A percentile compares a stretch with the other conserved stretches of the same genome.
Evolutionary conservation across 2,888 invertebrate species (phyloP).

Genomic region (Hecatera dysodea): DNA sequence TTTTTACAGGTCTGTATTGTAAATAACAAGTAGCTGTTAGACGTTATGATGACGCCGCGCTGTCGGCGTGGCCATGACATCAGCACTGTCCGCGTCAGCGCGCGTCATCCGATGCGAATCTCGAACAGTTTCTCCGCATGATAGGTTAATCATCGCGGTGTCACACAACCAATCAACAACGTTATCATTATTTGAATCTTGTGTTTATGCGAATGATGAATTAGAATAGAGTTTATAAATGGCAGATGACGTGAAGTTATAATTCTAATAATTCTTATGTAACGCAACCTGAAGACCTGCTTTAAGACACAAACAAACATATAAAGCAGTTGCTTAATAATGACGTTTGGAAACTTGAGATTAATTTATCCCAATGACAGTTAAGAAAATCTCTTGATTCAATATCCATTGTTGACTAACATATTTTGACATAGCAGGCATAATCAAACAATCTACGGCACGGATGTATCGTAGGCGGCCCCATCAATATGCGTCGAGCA

Average conservation of each 20-base stretch:
- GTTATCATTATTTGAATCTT: slow-evolving; percentile 78
- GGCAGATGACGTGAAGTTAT: slow-evolving; percentile 70
- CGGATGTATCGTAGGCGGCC: slow-evolving; percentile 81
- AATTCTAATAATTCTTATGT: slow-evolving; percentile 57
- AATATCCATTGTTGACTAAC: slow-evolving; percentile 71
- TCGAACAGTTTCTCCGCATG: slow-evolving; percentile 75
- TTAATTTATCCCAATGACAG: slow-evolving; percentile 17
- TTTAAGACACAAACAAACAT: slow-evolving; percentile 32
- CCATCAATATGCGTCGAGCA: slow-evolving; percentile 82
- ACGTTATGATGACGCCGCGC: slow-evolving; percentile 75
- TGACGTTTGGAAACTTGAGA: slow-evolving; percentile 14
- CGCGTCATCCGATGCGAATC: slow-evolving; percentile 83
- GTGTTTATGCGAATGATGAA: slow-evolving; percentile 72
- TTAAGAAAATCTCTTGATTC: slow-evolving; percentile 57
- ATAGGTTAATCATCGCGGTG: slow-evolving; percentile 81
- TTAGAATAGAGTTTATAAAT: slow-evolving; percentile 67
- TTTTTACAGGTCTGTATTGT: slow-evolving; percentile 35
- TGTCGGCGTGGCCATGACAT: slow-evolving; percentile 84
- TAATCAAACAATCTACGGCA: slow-evolving; percentile 74
- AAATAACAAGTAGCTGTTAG: slow-evolving; percentile 60
- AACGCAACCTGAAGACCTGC: slow-evolving; percentile 49
- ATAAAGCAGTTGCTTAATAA: background rate
- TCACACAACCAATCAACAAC: slow-evolving; percentile 79
- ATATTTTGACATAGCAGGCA: slow-evolving; percentile 75
- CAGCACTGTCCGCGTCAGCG: slow-evolving; percentile 82